phyloP scores from a whole-genome alignment of 2,113 vertebrate genomes.

The Sinocyclocheilus rhinocerous region DNA sequence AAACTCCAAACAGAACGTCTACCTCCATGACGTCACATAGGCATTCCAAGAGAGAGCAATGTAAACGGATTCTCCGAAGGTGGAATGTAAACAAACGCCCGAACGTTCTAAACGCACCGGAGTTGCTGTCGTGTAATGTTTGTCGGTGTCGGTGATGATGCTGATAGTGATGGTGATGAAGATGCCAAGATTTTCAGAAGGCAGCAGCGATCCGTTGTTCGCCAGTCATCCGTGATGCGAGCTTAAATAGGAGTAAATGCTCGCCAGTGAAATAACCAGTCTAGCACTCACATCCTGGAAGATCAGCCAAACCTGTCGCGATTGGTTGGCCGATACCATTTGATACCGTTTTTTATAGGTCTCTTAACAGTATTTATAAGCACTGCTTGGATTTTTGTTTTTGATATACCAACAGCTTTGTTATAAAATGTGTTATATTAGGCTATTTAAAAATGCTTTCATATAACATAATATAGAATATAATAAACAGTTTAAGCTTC shows the following conservation, averaged over 20 bases:
- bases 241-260: conserved; percentile 73
- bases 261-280: conserved; percentile 58
- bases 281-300: conserved; percentile 41
- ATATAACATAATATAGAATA: background rate
- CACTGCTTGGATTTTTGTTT: background rate
- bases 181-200: background rate
- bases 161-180: background rate
- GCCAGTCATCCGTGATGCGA: conserved; percentile 55
- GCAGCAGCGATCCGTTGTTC: conserved; percentile 61
- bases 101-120: background rate
- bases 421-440: background rate
- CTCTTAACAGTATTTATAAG: background rate
- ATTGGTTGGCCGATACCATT: conserved; percentile 63
- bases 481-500: background rate
- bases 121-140: background rate
- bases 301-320: conserved; percentile 31
- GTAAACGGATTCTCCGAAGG: background rate
- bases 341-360: background rate
- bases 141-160: background rate
- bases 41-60: conserved; percentile 11
- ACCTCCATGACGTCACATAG: conserved; percentile 24
- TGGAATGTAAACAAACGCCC: background rate
- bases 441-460: background rate
- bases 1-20: conserved; percentile 28
- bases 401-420: background rate